Percentiles rank a stretch among this genome's conserved stretches.
Evolutionary conservation across 35 echinoderm and acorn worm species (phyloP).

Genomic region (Ophiothrix spiculata): DNA sequence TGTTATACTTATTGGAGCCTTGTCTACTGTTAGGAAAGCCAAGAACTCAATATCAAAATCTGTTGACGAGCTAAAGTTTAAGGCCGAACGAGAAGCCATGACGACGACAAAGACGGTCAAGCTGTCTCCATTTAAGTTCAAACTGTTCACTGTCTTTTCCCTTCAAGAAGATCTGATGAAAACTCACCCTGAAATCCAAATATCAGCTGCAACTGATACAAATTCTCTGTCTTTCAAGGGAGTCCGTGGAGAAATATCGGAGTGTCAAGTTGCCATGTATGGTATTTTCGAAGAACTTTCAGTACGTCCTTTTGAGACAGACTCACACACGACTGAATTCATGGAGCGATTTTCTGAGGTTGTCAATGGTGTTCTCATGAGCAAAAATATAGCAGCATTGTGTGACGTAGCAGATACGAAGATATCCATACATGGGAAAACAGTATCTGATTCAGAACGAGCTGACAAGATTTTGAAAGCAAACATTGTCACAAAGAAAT

Average conservation of each 20-base stretch:
- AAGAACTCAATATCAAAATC: background rate
- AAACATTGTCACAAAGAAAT: background rate
- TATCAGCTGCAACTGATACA: background rate
- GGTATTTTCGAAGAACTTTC: constrained; percentile 10
- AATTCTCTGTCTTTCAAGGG: constrained; percentile 1
- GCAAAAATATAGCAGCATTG: background rate
- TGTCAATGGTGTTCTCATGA: constrained; percentile 9
- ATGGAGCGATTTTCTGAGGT: background rate
- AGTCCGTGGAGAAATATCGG: constrained; percentile 2
- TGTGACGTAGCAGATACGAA: constrained; percentile 21
- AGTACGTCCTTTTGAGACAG: background rate
- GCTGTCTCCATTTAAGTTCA: background rate
- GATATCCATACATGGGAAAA: constrained; percentile 5
- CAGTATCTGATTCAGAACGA: background rate
- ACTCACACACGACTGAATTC: background rate
- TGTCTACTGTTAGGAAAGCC: background rate
- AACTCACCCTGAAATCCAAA: background rate
- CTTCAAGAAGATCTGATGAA: background rate
- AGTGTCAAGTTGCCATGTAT: background rate
- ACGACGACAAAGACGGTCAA: background rate
- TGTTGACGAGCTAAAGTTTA: background rate
- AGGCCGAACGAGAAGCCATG: constrained; percentile 10
- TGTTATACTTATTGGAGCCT: background rate
- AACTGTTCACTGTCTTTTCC: constrained; percentile 7
- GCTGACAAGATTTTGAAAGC: background rate